phyloP scores from a whole-genome alignment of 2,888 invertebrate species.

The Elmis aenea region DNA sequence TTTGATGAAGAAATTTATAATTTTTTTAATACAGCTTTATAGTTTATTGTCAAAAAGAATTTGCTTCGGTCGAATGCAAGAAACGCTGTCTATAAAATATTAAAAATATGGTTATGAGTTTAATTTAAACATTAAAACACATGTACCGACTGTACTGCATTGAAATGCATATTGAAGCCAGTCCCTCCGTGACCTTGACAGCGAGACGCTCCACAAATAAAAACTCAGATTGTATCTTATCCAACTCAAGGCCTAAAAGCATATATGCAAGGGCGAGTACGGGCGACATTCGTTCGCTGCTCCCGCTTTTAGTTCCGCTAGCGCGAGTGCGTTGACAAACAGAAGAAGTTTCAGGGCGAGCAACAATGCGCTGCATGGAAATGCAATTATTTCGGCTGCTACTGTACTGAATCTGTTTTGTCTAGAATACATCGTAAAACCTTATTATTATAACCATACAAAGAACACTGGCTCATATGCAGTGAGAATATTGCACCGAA shows the following conservation, averaged over 20 bases:
- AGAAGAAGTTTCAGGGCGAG: constrained; percentile 7
- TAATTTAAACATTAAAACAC: no score
- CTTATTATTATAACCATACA: no score
- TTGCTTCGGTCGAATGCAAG: no score
- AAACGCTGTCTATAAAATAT: no score
- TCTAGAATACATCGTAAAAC: constrained; percentile 5
- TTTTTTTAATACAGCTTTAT: no score
- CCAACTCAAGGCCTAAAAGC: constrained; percentile 15
- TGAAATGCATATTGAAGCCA: constrained; percentile 18
- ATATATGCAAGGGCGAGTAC: constrained; percentile 14
- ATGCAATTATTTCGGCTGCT: constrained; percentile 21
- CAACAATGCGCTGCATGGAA: constrained; percentile 13
- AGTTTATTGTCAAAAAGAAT: no score
- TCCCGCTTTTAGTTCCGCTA: constrained; percentile 23
- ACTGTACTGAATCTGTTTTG: constrained; percentile 12
- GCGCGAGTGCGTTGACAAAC: constrained; percentile 23
- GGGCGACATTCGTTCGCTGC: constrained; percentile 19
- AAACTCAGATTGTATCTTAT: constrained; percentile 31
- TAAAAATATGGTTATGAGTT: no score
- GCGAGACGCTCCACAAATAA: constrained; percentile 31
- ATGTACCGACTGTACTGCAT: constrained; percentile 16
- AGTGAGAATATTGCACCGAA: no score
- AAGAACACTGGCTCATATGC: no score
- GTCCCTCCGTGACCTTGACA: constrained; percentile 31
- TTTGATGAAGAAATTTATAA: no score